Conservation (phyloP, 2,797 vertebrate genomes). For the Peromyscus aztecus region DNA sequence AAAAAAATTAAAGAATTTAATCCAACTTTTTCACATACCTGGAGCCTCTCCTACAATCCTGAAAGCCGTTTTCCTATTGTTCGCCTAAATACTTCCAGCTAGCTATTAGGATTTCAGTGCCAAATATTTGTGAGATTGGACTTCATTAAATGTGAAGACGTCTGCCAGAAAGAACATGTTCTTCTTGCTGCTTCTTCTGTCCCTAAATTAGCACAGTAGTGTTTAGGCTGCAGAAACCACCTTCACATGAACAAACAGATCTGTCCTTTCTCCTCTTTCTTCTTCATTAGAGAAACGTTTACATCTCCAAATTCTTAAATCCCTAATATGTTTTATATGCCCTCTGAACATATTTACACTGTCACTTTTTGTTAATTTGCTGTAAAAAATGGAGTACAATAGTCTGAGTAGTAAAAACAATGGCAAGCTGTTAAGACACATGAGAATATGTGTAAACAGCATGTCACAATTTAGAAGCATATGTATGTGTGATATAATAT, state of each 20-base stretch:
- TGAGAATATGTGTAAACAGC: neutral
- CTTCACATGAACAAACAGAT: neutral
- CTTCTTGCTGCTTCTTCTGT: neutral
- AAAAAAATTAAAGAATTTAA: neutral
- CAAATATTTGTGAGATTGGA: neutral
- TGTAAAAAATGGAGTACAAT: neutral
- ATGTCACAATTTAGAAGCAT: neutral
- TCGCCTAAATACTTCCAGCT: neutral
- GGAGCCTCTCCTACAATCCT: neutral
- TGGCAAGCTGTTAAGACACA: neutral
- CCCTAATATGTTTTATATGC: neutral
- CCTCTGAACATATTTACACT: slow-evolving; percentile 13
- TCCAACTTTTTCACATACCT: neutral
- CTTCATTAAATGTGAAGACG: slow-evolving; percentile 15
- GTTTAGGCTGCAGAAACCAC: neutral
- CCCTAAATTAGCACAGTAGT: neutral
- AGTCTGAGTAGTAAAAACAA: slow-evolving; percentile 21
- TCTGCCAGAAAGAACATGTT: slow-evolving; percentile 20
- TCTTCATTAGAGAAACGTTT: neutral
- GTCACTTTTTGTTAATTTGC: slow-evolving; percentile 12
- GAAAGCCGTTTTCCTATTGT: slow-evolving; percentile 14
- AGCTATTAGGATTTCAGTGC: slow-evolving; percentile 4
- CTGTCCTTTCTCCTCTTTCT: neutral
- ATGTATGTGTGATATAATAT: neutral
- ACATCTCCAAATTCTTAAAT: slow-evolving; percentile 24